Conservation (phyloP, 2,797 vertebrate genomes). For the Melanotaenia pygmaea region DNA sequence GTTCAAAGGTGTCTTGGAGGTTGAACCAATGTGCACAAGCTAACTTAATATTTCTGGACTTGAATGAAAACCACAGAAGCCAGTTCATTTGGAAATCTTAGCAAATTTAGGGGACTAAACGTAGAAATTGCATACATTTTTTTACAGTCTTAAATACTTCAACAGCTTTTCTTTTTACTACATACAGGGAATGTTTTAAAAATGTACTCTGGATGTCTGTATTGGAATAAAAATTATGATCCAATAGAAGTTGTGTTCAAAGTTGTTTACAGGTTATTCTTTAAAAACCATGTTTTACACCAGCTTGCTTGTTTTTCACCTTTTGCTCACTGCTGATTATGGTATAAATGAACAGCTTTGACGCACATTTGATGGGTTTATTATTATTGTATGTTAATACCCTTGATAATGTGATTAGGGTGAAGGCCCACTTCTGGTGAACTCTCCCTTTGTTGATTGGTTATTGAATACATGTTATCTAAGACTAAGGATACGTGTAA, state of each 20-base stretch:
- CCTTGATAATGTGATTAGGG: constrained; percentile 1
- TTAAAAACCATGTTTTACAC: background rate
- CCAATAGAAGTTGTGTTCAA: no score
- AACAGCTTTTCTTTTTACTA: background rate
- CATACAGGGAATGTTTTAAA: background rate
- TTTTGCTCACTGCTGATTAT: background rate
- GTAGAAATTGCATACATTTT: background rate
- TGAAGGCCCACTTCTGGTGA: background rate
- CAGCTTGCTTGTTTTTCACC: background rate
- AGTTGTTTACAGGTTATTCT: background rate
- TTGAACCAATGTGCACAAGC: constrained; percentile 4
- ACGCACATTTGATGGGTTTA: background rate
- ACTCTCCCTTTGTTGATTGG: background rate
- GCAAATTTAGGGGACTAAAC: background rate
- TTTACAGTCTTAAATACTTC: background rate
- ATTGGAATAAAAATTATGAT: background rate
- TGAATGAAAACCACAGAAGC: background rate
- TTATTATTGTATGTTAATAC: constrained; percentile 22
- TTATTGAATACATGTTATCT: constrained; percentile 19
- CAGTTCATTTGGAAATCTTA: background rate
- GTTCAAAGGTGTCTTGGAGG: constrained; percentile 62
- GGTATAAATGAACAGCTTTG: background rate
- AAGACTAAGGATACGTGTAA: background rate
- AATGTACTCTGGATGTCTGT: background rate
- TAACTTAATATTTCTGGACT: background rate